Base-by-base conservation (phyloP, 2,888 invertebrate species). In the Julus scandinavius region DNA sequence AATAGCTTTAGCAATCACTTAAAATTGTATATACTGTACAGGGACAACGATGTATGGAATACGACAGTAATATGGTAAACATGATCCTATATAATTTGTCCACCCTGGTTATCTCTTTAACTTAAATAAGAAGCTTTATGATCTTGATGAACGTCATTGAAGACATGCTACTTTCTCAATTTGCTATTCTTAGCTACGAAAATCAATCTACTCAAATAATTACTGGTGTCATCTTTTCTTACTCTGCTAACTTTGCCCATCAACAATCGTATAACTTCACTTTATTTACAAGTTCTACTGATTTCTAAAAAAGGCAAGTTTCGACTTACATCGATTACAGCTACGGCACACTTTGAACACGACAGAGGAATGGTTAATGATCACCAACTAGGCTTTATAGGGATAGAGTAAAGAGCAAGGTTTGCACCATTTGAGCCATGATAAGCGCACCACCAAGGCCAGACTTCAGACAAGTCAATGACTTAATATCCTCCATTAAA, bases 401-500 rank as follows among this genome's bases (percentile, higher is more conserved):
- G 84, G 38, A 41, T 41, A 84, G 40, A 84, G 41, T 84, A 41
- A 84, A 84, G 84, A 84, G 41, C 84, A 84, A 84, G 41, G 84
- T 84, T 84, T 84, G 84, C 84, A 13, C 38, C 11, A 13, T 13
- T 17, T 5, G 20, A 84, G 40, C 84, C 2, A 11, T n/a, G 84
- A 84, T 38, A 40, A 17, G 40, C 38, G 84, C 41, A 84, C n/a
- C n/a, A 11, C 84, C 84, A 84, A 84, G 9, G 84, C 84, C 84
- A 84, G 84, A 84, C 84, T 40, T 40, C 40, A 84, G 84, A 84
- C 84, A 20, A 84, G 84, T 84, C 84, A 84, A 84, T 84, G 84
- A 84, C 84, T 84, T n/a, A 84, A 84, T 84, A 84, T 40, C 40
- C 41, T 40, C 54, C 54, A 54, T 54, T 54, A 41, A 38, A 20